Base-by-base conservation (phyloP, 2,113 vertebrate genomes). In the Zosterops borbonicus region DNA sequence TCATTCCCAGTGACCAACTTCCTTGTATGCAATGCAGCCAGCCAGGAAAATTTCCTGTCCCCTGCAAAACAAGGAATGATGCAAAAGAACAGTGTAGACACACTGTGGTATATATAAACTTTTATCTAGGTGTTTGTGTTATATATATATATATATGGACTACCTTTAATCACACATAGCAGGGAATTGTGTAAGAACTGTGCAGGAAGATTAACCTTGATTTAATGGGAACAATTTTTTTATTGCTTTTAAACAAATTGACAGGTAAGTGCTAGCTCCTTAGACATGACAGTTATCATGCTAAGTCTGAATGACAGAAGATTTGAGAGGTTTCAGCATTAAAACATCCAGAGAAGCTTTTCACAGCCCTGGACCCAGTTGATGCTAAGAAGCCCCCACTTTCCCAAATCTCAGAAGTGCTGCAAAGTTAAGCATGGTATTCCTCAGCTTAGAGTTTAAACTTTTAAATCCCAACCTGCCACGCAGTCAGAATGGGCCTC, bases 171-270 rank as follows among this genome's bases (percentile, higher is more conserved):
- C 88, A 71, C 64, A 49, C 52, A 4, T 41, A 84, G 15, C 64
- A 23, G 41, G 55, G 52, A 83, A 70, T 70, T 81, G 14, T 86
- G 17, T 80, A 74, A 95, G 41, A 71, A 77, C 79, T 49, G 6
- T 39, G 60, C 33, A 11, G 85, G 62, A 93, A 53, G 94, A 96
- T 97, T 96, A 95, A 69, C 76, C 53, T 87, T 87, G 83, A 95
- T 96, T 94, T 92, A 93, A 86, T 69, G 74, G 85, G 86, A 96
- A 56, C 49, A 29, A 21, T 84, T 80, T 89, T 95, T 88, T 59
- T 94, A 81, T 90, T 95, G 92, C 95, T 97, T 93, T 95, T 89
- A 95, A 95, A 93, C 50, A 95, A 95, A 96, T 95, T 90, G 87
- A 73, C 58, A 84, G 73, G 88, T 93, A 71, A 84, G 29, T 0